Percentiles rank a stretch among this genome's conserved stretches.
Conservation (phyloP, 1,140 invertebrate species). For the Trichonephila inaurata region DNA sequence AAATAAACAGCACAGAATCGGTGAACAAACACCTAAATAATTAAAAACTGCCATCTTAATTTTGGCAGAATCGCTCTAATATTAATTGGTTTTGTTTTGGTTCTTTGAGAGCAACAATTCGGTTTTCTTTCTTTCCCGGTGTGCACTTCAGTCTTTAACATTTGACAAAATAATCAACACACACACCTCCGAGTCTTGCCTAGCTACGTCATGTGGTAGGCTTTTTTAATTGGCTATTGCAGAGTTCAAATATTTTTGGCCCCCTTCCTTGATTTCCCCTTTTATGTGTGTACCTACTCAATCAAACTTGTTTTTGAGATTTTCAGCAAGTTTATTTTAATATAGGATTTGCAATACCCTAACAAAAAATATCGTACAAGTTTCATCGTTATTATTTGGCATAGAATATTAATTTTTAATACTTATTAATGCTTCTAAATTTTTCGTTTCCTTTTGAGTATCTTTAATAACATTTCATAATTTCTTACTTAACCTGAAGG, state of each 20-base stretch:
- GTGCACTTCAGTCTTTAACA: neutral
- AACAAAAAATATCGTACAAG: too few species aligned
- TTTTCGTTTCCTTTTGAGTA: too few species aligned
- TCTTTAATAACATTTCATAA: too few species aligned
- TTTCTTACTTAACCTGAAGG: too few species aligned
- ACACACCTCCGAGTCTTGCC: neutral
- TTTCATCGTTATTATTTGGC: too few species aligned
- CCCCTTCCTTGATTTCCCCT: neutral
- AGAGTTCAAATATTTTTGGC: neutral
- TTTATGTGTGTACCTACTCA: too few species aligned
- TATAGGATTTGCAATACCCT: too few species aligned
- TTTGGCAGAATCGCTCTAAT: neutral
- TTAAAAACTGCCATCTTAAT: neutral
- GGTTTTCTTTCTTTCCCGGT: neutral
- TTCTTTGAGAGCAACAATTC: neutral
- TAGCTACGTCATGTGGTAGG: neutral
- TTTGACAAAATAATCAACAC: constrained; percentile 17
- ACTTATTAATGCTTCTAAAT: too few species aligned
- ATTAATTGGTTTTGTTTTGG: neutral
- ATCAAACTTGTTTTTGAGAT: too few species aligned
- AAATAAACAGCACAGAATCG: neutral
- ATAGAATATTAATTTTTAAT: too few species aligned
- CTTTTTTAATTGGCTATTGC: constrained; percentile 3
- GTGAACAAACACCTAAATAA: neutral
- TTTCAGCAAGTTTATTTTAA: too few species aligned